A percentile compares a stretch with the other conserved stretches of the same genome.
These are phyloP conservation scores for Sinocyclocheilus anophthalmus DNA, from an alignment of 2,113 vertebrate genomes.

Conservation along the genomic window DNA sequence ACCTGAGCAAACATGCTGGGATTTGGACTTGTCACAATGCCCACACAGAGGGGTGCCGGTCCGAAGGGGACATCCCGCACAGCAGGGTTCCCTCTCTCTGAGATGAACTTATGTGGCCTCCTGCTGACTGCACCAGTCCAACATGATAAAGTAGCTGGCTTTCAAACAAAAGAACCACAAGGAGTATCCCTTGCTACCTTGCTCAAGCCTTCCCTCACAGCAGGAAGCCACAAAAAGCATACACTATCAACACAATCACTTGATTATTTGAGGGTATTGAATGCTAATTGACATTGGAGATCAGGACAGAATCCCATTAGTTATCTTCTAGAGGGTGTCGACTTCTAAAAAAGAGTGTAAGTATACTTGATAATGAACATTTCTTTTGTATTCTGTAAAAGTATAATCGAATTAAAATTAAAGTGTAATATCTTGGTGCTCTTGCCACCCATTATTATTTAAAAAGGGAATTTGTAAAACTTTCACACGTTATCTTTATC, in stretches of 20 bases:
- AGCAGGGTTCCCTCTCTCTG: constrained; percentile 75
- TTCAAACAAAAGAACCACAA: constrained; percentile 80
- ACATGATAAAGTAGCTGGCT: constrained; percentile 80
- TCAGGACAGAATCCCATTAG: constrained; percentile 49
- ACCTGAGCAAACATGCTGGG: constrained; percentile 87
- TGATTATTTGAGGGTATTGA: constrained; percentile 50
- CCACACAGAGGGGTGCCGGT: constrained; percentile 83
- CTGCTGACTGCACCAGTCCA: constrained; percentile 74
- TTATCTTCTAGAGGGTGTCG: constrained; percentile 8
- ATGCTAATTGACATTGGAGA: constrained; percentile 66
- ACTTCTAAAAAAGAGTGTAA: neutral
- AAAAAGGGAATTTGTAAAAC: neutral
- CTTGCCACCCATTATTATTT: constrained; percentile 20
- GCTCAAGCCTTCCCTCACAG: constrained; percentile 70
- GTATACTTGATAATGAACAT: constrained; percentile 63
- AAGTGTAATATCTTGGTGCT: constrained; percentile 45
- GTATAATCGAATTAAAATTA: neutral
- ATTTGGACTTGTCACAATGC: constrained; percentile 72
- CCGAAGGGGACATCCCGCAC: constrained; percentile 69
- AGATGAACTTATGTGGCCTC: constrained; percentile 76
- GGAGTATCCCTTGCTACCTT: constrained; percentile 68
- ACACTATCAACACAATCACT: constrained; percentile 70
- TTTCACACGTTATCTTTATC: neutral
- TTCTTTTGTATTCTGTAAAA: neutral
- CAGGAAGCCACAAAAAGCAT: constrained; percentile 68